Evolutionary conservation across 2,888 invertebrate genomes (phyloP), one percentile per base, ranked within the genome.

Genomic region (Eupithecia dodoneata): DNA sequence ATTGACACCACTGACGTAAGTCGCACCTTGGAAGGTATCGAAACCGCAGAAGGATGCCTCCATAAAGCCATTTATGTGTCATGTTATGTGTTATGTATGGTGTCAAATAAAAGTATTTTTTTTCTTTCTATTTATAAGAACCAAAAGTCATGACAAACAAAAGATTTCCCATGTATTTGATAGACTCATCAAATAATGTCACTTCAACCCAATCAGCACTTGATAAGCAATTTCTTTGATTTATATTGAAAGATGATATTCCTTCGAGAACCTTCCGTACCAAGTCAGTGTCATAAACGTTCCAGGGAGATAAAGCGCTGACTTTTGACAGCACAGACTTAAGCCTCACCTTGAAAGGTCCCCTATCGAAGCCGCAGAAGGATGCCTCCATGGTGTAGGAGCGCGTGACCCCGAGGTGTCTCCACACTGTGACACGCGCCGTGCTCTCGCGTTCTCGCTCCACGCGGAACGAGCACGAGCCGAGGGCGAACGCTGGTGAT

Each of bases 1-100:
- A 30, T 63, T 10, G 10, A 30, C 30, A 30, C 1, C 30, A 30
- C 30, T 30, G 30, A 42, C 41, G 66, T 15, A 10, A 66, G 42
- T 42, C 67, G 79, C 75, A 97, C 97, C 95, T 96, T 96, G 87
- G 96, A 97, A 18, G 96, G 96, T 55, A 85, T 98, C 97, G 88
- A 97, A 98, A 65, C 98, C 98, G 87, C 97, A 98, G 91, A 97
- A 98, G 73, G 97, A 97, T 75, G 97, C 97, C 91, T 98, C 98
- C 96, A 98, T 97, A 30, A 30, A 30, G 30, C 30, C 30, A 30
- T 30, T 30, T 30, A 30, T 30, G 30, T 30, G 30, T 30, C 30
- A 30, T 30, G 30, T 30, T 30, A 30, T 30, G 30, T 30, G 30
- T 30, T 30, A 30, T 30, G 30, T 30, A 30, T 30, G 30, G 30